phyloP scores from a whole-genome alignment of 2,888 invertebrate genomes.

The Luperina testacea region DNA sequence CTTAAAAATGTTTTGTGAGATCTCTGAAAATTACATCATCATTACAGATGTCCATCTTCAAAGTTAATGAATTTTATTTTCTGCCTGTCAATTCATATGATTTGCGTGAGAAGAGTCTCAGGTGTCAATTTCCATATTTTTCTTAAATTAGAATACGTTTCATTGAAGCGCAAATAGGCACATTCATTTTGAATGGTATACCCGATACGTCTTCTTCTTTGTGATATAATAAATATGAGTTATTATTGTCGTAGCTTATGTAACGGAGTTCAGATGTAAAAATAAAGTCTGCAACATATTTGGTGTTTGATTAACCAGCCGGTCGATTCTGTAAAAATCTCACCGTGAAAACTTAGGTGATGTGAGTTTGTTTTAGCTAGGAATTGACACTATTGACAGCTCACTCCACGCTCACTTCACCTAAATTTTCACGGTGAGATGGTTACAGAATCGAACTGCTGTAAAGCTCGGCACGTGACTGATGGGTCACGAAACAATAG shows the following conservation, averaged over 20 bases:
- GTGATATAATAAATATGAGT: not conserved
- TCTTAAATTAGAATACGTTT: slow-evolving; percentile 5
- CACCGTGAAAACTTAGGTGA: too few relatives aligned
- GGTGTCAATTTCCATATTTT: slow-evolving; percentile 10
- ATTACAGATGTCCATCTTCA: not conserved
- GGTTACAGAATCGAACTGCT: too few relatives aligned
- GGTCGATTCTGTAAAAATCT: too few relatives aligned
- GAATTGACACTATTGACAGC: too few relatives aligned
- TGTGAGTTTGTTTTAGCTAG: too few relatives aligned
- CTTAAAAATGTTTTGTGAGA: not conserved
- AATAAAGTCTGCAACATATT: not conserved
- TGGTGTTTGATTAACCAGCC: not conserved
- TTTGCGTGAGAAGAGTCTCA: slow-evolving; percentile 14
- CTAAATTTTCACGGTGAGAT: too few relatives aligned
- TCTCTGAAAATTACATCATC: not conserved
- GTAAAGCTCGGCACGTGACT: too few relatives aligned
- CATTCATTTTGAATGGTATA: slow-evolving; percentile 2
- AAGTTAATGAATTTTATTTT: not conserved
- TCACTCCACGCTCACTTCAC: too few relatives aligned
- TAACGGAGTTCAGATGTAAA: not conserved
- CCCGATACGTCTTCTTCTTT: not conserved
- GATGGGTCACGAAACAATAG: too few relatives aligned
- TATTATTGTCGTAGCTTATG: not conserved
- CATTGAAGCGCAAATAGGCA: not conserved
- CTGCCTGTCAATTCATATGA: not conserved